Conservation (phyloP, 2,888 invertebrate species). For the Matsumyia berberina region DNA sequence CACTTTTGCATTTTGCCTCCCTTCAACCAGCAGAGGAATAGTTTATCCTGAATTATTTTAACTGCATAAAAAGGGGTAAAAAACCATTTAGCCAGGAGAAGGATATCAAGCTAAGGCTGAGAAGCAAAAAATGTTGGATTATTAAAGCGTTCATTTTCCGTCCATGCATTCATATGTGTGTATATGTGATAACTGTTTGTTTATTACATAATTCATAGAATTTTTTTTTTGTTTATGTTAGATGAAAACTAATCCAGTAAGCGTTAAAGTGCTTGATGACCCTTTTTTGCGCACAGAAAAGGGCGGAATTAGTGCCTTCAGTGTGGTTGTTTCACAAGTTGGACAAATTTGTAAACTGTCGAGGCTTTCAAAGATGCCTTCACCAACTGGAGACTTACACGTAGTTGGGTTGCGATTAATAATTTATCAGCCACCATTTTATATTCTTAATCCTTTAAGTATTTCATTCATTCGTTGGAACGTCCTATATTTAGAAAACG, state of each 20-base stretch:
- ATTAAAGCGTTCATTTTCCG: not conserved
- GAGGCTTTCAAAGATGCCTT: too few species aligned
- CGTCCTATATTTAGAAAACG: too few species aligned
- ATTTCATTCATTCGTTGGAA: too few species aligned
- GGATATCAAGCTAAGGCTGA: not conserved
- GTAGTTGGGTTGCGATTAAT: too few species aligned
- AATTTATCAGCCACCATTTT: too few species aligned
- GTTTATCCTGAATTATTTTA: conserved; percentile 36
- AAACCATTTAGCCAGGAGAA: not conserved
- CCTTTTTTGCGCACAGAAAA: not conserved
- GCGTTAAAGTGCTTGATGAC: not conserved
- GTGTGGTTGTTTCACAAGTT: not conserved
- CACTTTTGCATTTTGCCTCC: not conserved
- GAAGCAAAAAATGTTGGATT: conserved; percentile 2
- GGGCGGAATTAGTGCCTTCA: not conserved
- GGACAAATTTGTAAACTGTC: too few species aligned
- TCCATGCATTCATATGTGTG: conserved; percentile 7
- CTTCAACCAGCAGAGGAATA: conserved; percentile 8
- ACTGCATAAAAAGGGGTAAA: conserved; percentile 5
- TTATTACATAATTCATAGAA: conserved; percentile 35
- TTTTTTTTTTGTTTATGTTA: not conserved
- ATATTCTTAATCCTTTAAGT: too few species aligned
- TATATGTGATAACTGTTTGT: conserved; percentile 16
- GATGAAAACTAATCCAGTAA: not conserved
- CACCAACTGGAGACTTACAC: too few species aligned